Conservation (phyloP, 1,140 invertebrate species). For the Luehdorfia chinensis region DNA sequence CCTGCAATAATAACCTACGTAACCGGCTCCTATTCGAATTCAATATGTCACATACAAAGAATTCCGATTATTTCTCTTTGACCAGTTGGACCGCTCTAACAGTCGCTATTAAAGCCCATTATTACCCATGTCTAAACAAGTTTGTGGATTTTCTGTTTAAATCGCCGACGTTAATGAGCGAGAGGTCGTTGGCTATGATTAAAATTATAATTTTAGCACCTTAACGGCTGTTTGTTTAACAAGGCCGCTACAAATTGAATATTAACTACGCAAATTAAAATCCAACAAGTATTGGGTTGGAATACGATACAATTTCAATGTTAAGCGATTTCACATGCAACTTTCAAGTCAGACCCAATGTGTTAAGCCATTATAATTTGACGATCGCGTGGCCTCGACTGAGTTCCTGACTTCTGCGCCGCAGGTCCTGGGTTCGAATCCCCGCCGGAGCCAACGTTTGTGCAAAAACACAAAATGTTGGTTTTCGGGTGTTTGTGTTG, state of each 20-base stretch:
- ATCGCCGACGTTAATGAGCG: constrained; percentile 43
- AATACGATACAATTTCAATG: too few relatives aligned
- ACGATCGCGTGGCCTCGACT: too few relatives aligned
- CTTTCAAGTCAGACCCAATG: too few relatives aligned
- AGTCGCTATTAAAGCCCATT: not conserved
- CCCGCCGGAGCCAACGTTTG: too few relatives aligned
- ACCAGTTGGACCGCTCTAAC: not conserved
- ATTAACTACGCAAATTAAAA: constrained; percentile 39
- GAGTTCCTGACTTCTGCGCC: too few relatives aligned
- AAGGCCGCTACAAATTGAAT: constrained; percentile 55
- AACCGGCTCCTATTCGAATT: not conserved
- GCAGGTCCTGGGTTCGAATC: too few relatives aligned
- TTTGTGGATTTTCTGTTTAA: constrained; percentile 27
- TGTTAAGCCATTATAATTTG: too few relatives aligned
- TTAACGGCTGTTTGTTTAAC: constrained; percentile 69
- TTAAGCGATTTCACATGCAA: too few relatives aligned
- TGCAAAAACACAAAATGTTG: too few relatives aligned
- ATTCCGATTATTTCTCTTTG: constrained; percentile 1
- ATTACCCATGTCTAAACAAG: constrained; percentile 37
- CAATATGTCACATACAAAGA: constrained; percentile 18
- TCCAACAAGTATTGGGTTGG: too few relatives aligned
- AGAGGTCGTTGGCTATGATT: constrained; percentile 35
- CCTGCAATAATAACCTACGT: too few relatives aligned
- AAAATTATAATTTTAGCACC: constrained; percentile 66
- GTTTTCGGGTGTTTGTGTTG: too few relatives aligned